Evolutionary conservation across 2,888 invertebrate species (phyloP), one percentile per base, ranked within the genome.

Genomic region (Scaptomyza parva): DNA sequence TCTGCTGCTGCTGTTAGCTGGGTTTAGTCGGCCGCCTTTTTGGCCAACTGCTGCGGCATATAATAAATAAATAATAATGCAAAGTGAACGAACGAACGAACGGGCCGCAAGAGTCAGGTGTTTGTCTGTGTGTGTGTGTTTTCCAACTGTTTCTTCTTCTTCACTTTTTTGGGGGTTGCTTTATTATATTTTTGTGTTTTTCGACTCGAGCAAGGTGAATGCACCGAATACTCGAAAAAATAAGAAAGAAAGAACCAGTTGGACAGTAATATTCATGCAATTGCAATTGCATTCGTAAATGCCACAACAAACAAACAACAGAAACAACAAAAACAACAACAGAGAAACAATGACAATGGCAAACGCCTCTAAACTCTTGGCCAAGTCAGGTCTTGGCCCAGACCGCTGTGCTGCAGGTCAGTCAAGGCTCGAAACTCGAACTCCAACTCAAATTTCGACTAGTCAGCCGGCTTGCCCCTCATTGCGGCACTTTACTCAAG

Each of bases 391-490:
- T 30, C 45, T 30, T 47, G 47, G 33, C 43, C 45, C 48, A 53
- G 40, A 61, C 55, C 68, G 33, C 12, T 14, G 14, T 52, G 44
- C 67, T 33, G 69, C 59, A 8, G 40, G n/a, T n/a, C n/a, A n/a
- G n/a, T n/a, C n/a, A 52, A 40, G 53, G 35, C 51, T 45, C 35
- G 33, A 50, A 71, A 80, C 44, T 17, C 17, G 7, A 45, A 41
- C 53, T 50, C 26, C 24, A 33, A 48, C 48, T 48, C 20, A 14
- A 33, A 14, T 22, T 76, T 58, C 84, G 39, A 70, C 77, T 52
- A 85, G 85, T 82, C 78, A 65, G 85, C 75, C 76, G 43, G 82
- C 69, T 86, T 26, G 44, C 20, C 45, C 18, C 76, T 81, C 86
- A 86, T 73, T 73, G 81, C 55, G 60, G 84, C 81, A 86, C 66